A percentile compares a stretch with the other conserved stretches of the same genome.
phyloP scores from a whole-genome alignment of 2,797 vertebrate genomes.

The Fistularia commersonii region DNA sequence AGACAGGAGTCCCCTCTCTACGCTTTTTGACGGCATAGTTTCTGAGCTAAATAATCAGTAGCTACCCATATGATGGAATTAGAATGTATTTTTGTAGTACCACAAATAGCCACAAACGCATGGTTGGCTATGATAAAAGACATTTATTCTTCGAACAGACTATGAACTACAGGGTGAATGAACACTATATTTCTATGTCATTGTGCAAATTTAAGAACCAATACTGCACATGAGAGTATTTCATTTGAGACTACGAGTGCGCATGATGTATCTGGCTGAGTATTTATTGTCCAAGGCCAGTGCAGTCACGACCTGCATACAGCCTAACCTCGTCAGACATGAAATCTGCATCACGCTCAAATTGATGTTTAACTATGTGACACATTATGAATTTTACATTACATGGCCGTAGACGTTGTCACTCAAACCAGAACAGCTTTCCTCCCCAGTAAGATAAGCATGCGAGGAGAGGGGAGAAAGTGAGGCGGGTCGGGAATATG shows the following conservation, averaged over 20 bases:
- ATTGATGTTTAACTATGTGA: conserved; percentile 91
- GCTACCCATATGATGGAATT: not conserved
- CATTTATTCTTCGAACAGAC: conserved; percentile 43
- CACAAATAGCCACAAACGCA: conserved; percentile 20
- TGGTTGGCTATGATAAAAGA: conserved; percentile 7
- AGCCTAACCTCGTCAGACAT: conserved; percentile 83
- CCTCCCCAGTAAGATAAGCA: conserved; percentile 87
- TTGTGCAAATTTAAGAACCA: conserved; percentile 71
- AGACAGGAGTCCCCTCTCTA: too few relatives aligned
- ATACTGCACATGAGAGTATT: conserved; percentile 51
- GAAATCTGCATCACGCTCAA: conserved; percentile 83
- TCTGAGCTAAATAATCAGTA: not conserved
- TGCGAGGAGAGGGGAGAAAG: conserved; percentile 43
- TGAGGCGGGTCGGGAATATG: not conserved
- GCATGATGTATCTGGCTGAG: conserved; percentile 58
- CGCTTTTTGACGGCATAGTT: too few relatives aligned
- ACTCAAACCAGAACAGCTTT: conserved; percentile 83
- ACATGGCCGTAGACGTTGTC: conserved; percentile 86
- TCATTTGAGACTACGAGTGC: conserved; percentile 59
- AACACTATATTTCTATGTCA: conserved; percentile 61
- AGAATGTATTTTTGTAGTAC: conserved; percentile 41
- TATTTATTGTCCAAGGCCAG: conserved; percentile 72
- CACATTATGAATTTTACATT: conserved; percentile 98
- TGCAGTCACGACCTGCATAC: conserved; percentile 76
- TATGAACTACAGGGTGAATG: conserved; percentile 36